Conservation (phyloP, 2,113 vertebrate genomes). For the Phyllopteryx taeniolatus region DNA sequence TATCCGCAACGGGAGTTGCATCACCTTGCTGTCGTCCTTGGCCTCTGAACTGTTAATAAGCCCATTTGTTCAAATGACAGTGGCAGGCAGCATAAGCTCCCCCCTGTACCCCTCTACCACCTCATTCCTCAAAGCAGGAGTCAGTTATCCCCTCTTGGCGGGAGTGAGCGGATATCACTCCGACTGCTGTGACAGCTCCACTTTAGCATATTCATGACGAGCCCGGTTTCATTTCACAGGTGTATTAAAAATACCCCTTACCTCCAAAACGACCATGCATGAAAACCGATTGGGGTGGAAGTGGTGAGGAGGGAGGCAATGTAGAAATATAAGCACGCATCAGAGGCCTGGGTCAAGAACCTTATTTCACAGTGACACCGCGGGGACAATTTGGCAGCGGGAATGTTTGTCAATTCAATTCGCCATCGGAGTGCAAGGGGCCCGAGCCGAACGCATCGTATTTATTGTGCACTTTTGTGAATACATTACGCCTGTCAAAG, state of each 20-base stretch:
- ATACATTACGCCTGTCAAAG: conserved; percentile 99
- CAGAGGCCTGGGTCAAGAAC: conserved; percentile 97
- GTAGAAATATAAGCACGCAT: conserved; percentile 97
- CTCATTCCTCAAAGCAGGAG: conserved; percentile 56
- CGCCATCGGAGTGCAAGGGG: conserved; percentile 89
- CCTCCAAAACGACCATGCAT: conserved; percentile 86
- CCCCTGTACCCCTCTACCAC: conserved; percentile 1
- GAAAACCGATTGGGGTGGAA: conserved; percentile 89
- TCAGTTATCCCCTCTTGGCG: conserved; percentile 57
- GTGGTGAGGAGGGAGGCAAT: conserved; percentile 84
- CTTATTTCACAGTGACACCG: conserved; percentile 99
- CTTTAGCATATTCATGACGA: conserved; percentile 96
- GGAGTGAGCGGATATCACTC: conserved; percentile 82
- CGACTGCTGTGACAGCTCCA: conserved; percentile 86
- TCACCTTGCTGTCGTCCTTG: conserved; percentile 67
- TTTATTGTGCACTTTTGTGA: conserved; percentile 99
- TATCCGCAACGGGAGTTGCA: conserved; percentile 49
- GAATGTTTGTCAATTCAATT: conserved; percentile 99
- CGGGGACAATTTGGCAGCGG: conserved; percentile 94
- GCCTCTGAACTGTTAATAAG: conserved; percentile 76
- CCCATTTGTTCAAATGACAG: conserved; percentile 75
- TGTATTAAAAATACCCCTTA: conserved; percentile 94
- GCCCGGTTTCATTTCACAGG: conserved; percentile 89
- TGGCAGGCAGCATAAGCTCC: conserved; percentile 69
- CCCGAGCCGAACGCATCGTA: conserved; percentile 93